Evolutionary conservation across 1,140 invertebrate genomes (phyloP), one percentile per base, ranked within the genome.

Genomic region (Apis cerana): DNA sequence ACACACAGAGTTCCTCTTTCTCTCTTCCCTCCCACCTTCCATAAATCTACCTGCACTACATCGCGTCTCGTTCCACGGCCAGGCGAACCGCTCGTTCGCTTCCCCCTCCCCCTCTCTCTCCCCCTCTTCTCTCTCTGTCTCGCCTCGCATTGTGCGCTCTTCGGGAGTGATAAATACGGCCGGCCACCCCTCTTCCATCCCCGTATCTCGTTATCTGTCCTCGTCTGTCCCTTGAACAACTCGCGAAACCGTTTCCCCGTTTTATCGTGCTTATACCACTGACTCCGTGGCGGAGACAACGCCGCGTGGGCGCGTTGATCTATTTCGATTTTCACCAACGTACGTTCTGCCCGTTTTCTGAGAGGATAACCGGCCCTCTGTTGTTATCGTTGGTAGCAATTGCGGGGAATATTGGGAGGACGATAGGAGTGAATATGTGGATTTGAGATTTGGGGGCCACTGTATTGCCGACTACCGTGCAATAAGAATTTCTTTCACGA

Each of bases 1-100:
- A 92, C 91, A 90, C 88, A 81, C 76, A 58, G 62, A 48, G 43
- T 68, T 43, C 23, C 33, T 72, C 59, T 62, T 50, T 61, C 56
- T 75, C 56, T n/a, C 88, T 89, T 88, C 88, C 87, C 91, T 91
- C 83, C 89, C 87, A 89, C 88, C 90, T 89, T 85, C 91, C 90
- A 92, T 93, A 93, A 93, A 92, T 92, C 91, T 93, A 92, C 92
- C 91, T 92, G 91, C 89, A 89, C 87, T 86, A 89, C 87, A 81
- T 90, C 86, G 90, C 89, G 89, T 89, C 90, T 91, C 87, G 88
- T 89, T 90, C 85, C 82, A 50, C 48, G 59, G 81, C 56, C 17
- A n/a, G 54, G 70, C 68, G 19, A 52, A 75, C 59, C 74, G 80
- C 82, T 75, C 68, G 48, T 27, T 70, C 58, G 17, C 4, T 59